phyloP scores from a whole-genome alignment of 2,888 invertebrate genomes.

The Leptinotarsa haldemani region DNA sequence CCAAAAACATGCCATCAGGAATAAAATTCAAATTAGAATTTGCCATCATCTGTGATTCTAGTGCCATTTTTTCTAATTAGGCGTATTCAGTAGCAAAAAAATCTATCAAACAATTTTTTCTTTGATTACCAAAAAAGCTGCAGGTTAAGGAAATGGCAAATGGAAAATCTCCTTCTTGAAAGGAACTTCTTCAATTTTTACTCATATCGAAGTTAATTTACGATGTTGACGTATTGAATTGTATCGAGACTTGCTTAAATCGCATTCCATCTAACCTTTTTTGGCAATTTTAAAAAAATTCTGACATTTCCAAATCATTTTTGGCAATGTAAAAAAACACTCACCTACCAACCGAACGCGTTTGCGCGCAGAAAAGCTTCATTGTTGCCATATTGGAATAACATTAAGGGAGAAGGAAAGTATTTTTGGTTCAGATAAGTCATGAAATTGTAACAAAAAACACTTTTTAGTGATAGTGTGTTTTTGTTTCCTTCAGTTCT shows the following conservation, averaged over 20 bases:
- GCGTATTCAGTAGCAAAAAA: constrained; percentile 17
- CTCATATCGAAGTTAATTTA: constrained; percentile 4
- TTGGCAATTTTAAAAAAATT: constrained; percentile 39
- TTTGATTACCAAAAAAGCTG: constrained; percentile 28
- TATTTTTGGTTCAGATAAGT: neutral
- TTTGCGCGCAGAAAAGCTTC: constrained; percentile 26
- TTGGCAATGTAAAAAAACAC: constrained; percentile 36
- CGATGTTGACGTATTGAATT: constrained; percentile 14
- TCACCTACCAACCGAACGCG: constrained; percentile 38
- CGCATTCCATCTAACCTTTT: constrained; percentile 30
- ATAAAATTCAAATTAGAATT: constrained; percentile 40
- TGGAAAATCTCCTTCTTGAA: neutral
- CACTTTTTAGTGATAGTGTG: too few relatives aligned
- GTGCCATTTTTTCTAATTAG: constrained; percentile 38
- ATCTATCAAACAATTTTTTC: constrained; percentile 34
- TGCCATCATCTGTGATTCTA: constrained; percentile 43
- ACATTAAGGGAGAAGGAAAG: neutral
- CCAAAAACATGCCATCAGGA: constrained; percentile 42
- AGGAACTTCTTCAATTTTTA: neutral
- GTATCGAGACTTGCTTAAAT: constrained; percentile 9
- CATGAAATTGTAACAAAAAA: too few relatives aligned
- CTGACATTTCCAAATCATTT: constrained; percentile 38
- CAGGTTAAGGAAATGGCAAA: constrained; percentile 21
- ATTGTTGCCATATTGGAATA: constrained; percentile 9
- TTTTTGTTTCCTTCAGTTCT: too few relatives aligned